phyloP scores from a whole-genome alignment of 2,888 invertebrate species.

The Eulithis prunata region DNA sequence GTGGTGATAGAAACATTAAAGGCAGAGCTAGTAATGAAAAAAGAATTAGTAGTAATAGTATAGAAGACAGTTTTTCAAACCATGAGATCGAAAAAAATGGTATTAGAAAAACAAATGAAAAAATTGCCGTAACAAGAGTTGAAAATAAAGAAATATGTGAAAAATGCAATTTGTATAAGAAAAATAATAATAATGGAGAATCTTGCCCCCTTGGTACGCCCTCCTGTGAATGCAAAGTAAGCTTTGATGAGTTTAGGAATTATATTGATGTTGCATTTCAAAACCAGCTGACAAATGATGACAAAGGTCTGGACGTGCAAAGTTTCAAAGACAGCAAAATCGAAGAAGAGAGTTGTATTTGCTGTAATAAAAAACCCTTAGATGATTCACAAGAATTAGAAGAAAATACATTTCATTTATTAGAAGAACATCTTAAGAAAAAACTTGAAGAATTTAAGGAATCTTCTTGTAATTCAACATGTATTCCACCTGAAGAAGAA shows the following conservation, averaged over 20 bases:
- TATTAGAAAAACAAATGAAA: conserved; percentile 13
- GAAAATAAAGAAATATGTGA: conserved; percentile 5
- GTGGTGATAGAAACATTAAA: not conserved
- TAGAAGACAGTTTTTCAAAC: not conserved
- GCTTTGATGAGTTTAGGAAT: conserved; percentile 47
- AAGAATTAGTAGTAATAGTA: not conserved
- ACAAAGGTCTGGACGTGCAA: conserved; percentile 48
- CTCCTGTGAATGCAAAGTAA: conserved; percentile 43
- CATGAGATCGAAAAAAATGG: not conserved
- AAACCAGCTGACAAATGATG: conserved; percentile 41
- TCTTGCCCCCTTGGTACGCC: conserved; percentile 4
- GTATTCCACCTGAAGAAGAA: conserved; percentile 60
- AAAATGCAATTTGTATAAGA: conserved; percentile 10
- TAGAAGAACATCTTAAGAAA: conserved; percentile 67
- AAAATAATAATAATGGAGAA: conserved; percentile 8
- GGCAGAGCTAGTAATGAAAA: not conserved
- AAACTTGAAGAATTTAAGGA: conserved; percentile 63
- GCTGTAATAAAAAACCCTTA: conserved; percentile 51
- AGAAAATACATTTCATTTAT: conserved; percentile 68
- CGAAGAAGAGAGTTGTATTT: conserved; percentile 56
- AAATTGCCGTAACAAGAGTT: conserved; percentile 1
- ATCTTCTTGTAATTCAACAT: conserved; percentile 52
- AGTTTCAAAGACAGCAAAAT: conserved; percentile 39
- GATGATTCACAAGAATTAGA: conserved; percentile 66
- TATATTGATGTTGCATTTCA: conserved; percentile 37